These are phyloP conservation scores for Agrenia bidenticulata DNA, from an alignment of 2,888 invertebrate genomes.

Conservation along the genomic window DNA sequence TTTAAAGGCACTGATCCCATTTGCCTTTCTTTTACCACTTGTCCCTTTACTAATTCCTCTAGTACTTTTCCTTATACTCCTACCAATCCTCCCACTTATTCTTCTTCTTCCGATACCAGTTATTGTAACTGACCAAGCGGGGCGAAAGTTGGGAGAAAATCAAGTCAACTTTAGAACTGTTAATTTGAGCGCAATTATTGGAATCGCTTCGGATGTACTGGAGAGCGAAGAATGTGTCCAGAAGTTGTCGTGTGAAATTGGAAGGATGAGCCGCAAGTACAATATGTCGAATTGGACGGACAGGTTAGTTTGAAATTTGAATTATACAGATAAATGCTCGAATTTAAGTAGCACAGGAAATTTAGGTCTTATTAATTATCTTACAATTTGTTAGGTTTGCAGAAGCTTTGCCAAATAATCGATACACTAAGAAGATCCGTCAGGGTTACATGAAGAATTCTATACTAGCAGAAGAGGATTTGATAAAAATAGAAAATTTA, in stretches of 20 bases:
- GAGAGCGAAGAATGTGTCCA: slow-evolving; percentile 42
- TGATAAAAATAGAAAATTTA: neutral
- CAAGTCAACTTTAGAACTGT: neutral
- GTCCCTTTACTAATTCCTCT: slow-evolving; percentile 24
- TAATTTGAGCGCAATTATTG: neutral
- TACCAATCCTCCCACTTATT: neutral
- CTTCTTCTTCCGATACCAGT: slow-evolving; percentile 28
- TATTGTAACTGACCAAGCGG: slow-evolving; percentile 5
- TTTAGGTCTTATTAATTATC: too few relatives aligned
- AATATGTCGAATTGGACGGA: slow-evolving; percentile 34
- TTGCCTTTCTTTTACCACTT: slow-evolving; percentile 12
- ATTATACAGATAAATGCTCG: too few relatives aligned
- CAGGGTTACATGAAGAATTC: neutral
- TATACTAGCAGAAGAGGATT: neutral
- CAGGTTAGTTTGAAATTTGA: slow-evolving; percentile 21
- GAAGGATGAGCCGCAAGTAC: slow-evolving; percentile 19
- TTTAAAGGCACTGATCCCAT: slow-evolving; percentile 16
- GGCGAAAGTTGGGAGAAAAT: too few relatives aligned
- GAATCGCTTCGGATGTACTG: slow-evolving; percentile 22
- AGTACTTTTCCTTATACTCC: neutral
- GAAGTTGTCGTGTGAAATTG: slow-evolving; percentile 38
- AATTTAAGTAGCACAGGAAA: too few relatives aligned
- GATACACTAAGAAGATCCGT: slow-evolving; percentile 26
- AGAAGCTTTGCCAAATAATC: slow-evolving; percentile 24
- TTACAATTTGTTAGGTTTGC: slow-evolving; percentile 17